Evolutionary conservation across 2,888 invertebrate species (phyloP).

Genomic region (Trissolcus brochymenae): DNA sequence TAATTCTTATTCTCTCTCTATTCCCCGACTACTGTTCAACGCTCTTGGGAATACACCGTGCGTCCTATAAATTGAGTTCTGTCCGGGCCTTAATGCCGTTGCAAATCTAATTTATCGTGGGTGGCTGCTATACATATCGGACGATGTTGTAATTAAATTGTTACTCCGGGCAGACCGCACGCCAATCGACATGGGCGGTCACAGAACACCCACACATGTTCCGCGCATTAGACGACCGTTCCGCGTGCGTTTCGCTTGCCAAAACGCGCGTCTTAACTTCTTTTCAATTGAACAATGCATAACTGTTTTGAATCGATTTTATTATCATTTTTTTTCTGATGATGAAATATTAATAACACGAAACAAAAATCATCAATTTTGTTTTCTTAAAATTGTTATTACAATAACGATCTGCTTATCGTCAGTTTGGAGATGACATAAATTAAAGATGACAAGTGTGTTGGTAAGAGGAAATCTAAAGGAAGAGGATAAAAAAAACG

Average conservation of each 20-base stretch:
- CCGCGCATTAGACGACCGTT: conserved; percentile 65
- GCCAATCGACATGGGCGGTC: conserved; percentile 76
- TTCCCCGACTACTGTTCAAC: conserved; percentile 71
- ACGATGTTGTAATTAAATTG: conserved; percentile 76
- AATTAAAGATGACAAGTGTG: neutral
- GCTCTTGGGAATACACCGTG: conserved; percentile 67
- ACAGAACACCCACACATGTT: conserved; percentile 69
- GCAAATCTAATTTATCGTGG: conserved; percentile 76
- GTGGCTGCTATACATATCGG: conserved; percentile 75
- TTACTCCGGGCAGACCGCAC: conserved; percentile 75
- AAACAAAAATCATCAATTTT: too few species aligned
- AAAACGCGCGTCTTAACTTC: conserved; percentile 59
- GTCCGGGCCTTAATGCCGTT: conserved; percentile 74
- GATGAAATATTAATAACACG: neutral
- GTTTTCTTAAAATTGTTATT: too few species aligned
- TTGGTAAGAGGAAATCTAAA: conserved; percentile 15
- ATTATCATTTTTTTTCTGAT: conserved; percentile 1
- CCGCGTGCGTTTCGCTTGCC: conserved; percentile 69
- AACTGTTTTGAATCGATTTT: neutral
- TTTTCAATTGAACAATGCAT: neutral
- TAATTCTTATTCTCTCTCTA: conserved; percentile 57
- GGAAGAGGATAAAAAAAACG: conserved; percentile 38
- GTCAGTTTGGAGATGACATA: too few species aligned
- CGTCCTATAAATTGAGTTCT: conserved; percentile 69
- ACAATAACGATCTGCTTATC: too few species aligned